These are phyloP conservation scores for Sycophaga agraensis DNA, from an alignment of 1,140 invertebrate species.

Conservation along the genomic window DNA sequence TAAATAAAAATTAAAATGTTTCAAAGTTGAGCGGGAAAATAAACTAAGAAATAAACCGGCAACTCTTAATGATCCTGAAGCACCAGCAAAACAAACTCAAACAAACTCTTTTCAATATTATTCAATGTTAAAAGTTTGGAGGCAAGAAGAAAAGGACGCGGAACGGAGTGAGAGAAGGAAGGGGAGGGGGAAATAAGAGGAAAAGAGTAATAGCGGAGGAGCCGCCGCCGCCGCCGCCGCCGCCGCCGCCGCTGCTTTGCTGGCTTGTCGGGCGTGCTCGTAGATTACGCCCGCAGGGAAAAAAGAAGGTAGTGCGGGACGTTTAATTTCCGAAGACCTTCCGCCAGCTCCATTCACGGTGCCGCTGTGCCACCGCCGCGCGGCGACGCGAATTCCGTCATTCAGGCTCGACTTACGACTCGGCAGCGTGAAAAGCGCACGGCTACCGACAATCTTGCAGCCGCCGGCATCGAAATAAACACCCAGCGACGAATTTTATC, in stretches of 20 bases:
- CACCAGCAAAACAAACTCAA: neutral
- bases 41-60: too few relatives aligned
- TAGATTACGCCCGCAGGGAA: constrained; percentile 53
- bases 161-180: constrained; percentile 16
- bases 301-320: constrained; percentile 48
- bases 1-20: too few relatives aligned
- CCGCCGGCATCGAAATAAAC: constrained; percentile 40
- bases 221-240: neutral
- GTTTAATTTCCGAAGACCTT: constrained; percentile 60
- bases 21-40: too few relatives aligned
- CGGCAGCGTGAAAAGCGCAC: constrained; percentile 37
- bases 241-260: neutral
- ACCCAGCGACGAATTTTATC: constrained; percentile 1
- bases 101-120: constrained; percentile 3
- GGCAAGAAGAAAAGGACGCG: too few relatives aligned
- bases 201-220: constrained; percentile 22
- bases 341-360: constrained; percentile 54
- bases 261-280: constrained; percentile 39
- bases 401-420: constrained; percentile 50
- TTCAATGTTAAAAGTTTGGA: constrained; percentile 7
- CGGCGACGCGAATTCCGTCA: constrained; percentile 49
- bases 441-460: constrained; percentile 39
- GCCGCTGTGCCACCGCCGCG: constrained; percentile 30
- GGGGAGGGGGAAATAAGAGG: constrained; percentile 20
- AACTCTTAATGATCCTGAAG: too few relatives aligned